Percentiles rank a stretch among this genome's conserved stretches.
Evolutionary conservation across 2,797 vertebrate genomes (phyloP).

Genomic region (Enteromius paludinosus): DNA sequence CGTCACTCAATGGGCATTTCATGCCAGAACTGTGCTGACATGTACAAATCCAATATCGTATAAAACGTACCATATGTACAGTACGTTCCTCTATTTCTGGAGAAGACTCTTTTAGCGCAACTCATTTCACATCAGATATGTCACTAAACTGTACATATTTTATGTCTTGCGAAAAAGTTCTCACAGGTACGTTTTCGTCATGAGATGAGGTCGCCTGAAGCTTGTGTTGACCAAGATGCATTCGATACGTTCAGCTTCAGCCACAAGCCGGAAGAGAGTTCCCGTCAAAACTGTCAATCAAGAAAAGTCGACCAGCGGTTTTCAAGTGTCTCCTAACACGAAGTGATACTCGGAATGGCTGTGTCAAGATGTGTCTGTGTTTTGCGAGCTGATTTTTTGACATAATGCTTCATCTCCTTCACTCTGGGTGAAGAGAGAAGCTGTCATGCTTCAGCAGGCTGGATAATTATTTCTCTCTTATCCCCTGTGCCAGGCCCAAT

Average conservation of each 20-base stretch:
- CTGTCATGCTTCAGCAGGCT: constrained; percentile 85
- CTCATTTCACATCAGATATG: not conserved
- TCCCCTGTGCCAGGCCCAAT: constrained; percentile 81
- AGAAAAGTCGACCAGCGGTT: constrained; percentile 57
- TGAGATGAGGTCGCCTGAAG: not conserved
- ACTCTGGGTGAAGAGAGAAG: constrained; percentile 73
- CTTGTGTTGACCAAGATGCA: not conserved
- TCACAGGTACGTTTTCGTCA: not conserved
- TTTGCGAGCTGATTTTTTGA: constrained; percentile 75
- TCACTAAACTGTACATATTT: not conserved
- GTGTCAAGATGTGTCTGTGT: constrained; percentile 75
- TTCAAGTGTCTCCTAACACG: constrained; percentile 53
- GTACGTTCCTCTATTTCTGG: too few relatives aligned
- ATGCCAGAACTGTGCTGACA: not conserved
- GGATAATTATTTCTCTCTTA: constrained; percentile 88
- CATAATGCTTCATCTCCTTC: constrained; percentile 79
- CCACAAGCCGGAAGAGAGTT: constrained; percentile 8
- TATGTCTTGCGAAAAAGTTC: not conserved
- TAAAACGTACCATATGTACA: not conserved
- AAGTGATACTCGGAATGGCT: constrained; percentile 68
- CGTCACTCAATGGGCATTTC: not conserved
- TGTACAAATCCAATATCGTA: not conserved
- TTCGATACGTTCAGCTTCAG: not conserved
- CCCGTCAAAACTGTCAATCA: constrained; percentile 56
- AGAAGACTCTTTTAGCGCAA: not conserved